phyloP scores from a whole-genome alignment of 2,888 invertebrate species.

The Rhyacophila evoluta region DNA sequence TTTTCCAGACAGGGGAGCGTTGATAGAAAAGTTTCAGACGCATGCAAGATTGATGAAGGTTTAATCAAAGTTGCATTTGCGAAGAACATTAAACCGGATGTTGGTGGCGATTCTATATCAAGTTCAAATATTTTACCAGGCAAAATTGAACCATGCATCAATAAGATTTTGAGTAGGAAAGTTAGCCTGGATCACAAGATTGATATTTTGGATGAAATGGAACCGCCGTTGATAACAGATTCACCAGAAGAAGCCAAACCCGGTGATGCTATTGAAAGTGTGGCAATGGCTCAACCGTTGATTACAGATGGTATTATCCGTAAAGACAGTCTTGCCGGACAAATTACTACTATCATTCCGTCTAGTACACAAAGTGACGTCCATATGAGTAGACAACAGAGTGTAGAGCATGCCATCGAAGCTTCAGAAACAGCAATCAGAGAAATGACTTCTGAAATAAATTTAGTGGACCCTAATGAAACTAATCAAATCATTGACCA shows the following conservation, averaged over 20 bases:
- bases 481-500: conserved; percentile 27
- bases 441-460: conserved; percentile 50
- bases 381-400: conserved; percentile 51
- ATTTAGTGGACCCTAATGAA: neutral
- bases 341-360: conserved; percentile 22
- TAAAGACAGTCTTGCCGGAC: conserved; percentile 41
- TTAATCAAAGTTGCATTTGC: conserved; percentile 51
- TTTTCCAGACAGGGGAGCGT: conserved; percentile 41
- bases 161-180: conserved; percentile 57
- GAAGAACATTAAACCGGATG: conserved; percentile 48
- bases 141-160: conserved; percentile 26
- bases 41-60: conserved; percentile 51
- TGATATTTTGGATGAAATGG: conserved; percentile 67
- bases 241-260: conserved; percentile 58
- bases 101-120: neutral
- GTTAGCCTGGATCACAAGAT: conserved; percentile 69
- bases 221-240: conserved; percentile 68
- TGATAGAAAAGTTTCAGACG: conserved; percentile 51
- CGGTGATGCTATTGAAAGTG: neutral
- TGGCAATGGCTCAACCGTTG: neutral
- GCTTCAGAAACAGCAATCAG: conserved; percentile 53
- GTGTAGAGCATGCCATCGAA: conserved; percentile 50
- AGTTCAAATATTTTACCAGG: neutral
- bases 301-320: conserved; percentile 30
- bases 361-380: conserved; percentile 39